Evolutionary conservation across 2,113 vertebrate genomes (phyloP).

Genomic region (Protobothrops flavoviridis): DNA sequence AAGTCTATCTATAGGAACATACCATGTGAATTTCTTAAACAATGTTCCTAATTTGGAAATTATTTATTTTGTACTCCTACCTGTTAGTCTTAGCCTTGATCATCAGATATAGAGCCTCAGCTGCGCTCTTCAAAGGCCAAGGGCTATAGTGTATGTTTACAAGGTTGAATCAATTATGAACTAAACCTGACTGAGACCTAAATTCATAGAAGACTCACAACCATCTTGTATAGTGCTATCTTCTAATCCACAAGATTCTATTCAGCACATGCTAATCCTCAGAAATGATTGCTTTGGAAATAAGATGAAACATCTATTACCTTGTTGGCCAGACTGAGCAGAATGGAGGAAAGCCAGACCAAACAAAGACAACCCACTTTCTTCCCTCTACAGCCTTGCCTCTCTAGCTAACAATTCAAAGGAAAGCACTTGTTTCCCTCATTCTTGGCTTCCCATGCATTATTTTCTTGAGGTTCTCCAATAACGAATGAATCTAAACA

Average conservation of each 20-base stretch:
- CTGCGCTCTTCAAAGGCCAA: neutral
- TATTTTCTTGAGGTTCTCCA: neutral
- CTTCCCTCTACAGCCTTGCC: neutral
- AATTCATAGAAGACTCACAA: neutral
- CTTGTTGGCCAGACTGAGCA: neutral
- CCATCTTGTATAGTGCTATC: neutral
- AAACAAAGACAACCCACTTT: neutral
- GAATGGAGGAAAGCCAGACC: neutral
- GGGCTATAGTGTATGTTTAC: neutral
- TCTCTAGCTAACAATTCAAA: neutral
- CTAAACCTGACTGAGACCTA: neutral
- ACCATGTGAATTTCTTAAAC: neutral
- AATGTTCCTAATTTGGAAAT: neutral
- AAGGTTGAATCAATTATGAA: neutral
- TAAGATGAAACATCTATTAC: neutral
- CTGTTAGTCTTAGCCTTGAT: neutral
- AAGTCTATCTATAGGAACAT: neutral
- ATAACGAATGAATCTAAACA: neutral
- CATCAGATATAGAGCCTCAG: neutral
- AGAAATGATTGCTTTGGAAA: neutral
- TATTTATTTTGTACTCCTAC: neutral
- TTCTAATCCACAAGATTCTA: neutral
- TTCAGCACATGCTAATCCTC: neutral
- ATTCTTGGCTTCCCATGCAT: neutral
- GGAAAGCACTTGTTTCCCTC: neutral